Conservation (phyloP, 2,888 invertebrate genomes). For the Eupithecia tripunctaria region DNA sequence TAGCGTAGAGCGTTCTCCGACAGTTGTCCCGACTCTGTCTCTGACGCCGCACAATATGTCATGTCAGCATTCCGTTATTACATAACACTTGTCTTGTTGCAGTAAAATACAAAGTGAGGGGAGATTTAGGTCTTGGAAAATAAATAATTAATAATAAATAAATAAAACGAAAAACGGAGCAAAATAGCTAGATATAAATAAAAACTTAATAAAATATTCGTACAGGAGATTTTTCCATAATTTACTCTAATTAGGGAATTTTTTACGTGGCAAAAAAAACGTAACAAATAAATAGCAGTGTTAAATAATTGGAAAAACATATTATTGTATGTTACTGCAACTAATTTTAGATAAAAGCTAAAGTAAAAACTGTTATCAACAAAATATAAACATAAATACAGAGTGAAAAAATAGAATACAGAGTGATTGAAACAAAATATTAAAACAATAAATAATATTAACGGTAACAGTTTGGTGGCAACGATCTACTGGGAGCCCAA, state of each 20-base stretch:
- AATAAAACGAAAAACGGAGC: too few species aligned
- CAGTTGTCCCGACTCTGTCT: constrained; percentile 53
- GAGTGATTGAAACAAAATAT: constrained; percentile 36
- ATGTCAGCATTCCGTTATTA: constrained; percentile 33
- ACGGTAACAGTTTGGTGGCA: constrained; percentile 1
- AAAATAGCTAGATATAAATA: too few species aligned
- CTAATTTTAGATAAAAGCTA: constrained; percentile 7
- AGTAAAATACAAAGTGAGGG: constrained; percentile 35
- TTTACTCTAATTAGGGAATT: background rate
- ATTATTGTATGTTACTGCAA: constrained; percentile 38
- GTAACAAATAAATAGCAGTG: background rate
- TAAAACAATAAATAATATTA: constrained; percentile 9
- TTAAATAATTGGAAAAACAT: background rate
- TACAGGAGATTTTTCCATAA: background rate
- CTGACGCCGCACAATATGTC: constrained; percentile 38
- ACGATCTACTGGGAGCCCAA: background rate
- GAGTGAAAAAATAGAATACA: constrained; percentile 12
- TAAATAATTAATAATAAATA: too few species aligned
- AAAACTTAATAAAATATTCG: background rate
- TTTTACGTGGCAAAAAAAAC: background rate
- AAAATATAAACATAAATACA: constrained; percentile 16
- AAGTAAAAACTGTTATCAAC: constrained; percentile 19
- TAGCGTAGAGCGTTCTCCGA: constrained; percentile 84
- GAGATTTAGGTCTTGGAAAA: background rate
- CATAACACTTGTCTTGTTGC: constrained; percentile 27